Evolutionary conservation across 2,888 invertebrate species (phyloP).

Genomic region (Lepidochrysops patricia): DNA sequence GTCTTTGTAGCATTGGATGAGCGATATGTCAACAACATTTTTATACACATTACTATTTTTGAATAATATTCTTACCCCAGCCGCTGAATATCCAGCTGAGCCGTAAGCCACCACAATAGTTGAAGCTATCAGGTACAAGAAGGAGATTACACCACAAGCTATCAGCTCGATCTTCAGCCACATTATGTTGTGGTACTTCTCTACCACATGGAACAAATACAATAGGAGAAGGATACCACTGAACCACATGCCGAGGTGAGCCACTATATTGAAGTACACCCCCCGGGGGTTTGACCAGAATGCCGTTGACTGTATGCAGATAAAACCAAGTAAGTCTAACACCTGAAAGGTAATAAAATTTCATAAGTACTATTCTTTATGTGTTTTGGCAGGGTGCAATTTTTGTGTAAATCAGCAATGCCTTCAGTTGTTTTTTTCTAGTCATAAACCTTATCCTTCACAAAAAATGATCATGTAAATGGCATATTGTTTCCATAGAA

Average conservation of each 20-base stretch:
- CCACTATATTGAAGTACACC: conserved; percentile 83
- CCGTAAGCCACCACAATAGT: conserved; percentile 80
- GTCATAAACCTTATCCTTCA: too few relatives aligned
- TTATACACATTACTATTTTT: too few relatives aligned
- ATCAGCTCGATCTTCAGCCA: conserved; percentile 89
- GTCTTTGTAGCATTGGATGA: too few relatives aligned
- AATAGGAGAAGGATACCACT: conserved; percentile 80
- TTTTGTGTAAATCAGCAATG: too few relatives aligned
- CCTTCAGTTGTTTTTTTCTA: too few relatives aligned
- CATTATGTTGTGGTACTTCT: conserved; percentile 86
- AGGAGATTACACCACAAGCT: conserved; percentile 79
- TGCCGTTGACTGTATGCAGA: conserved; percentile 81
- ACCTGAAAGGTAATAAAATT: conserved; percentile 59
- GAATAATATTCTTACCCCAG: conserved; percentile 80
- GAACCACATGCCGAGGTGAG: conserved; percentile 86
- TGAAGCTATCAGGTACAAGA: conserved; percentile 84
- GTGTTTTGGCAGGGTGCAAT: too few relatives aligned
- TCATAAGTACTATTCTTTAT: too few relatives aligned
- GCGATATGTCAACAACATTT: too few relatives aligned
- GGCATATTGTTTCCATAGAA: too few relatives aligned
- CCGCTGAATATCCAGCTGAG: conserved; percentile 78
- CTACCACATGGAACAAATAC: conserved; percentile 88
- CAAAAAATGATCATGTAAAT: too few relatives aligned
- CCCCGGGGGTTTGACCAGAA: conserved; percentile 77
- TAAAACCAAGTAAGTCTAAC: conserved; percentile 83